Evolutionary conservation across 2,888 invertebrate species (phyloP), one percentile per base, ranked within the genome.

Genomic region (Clunio marinus): DNA sequence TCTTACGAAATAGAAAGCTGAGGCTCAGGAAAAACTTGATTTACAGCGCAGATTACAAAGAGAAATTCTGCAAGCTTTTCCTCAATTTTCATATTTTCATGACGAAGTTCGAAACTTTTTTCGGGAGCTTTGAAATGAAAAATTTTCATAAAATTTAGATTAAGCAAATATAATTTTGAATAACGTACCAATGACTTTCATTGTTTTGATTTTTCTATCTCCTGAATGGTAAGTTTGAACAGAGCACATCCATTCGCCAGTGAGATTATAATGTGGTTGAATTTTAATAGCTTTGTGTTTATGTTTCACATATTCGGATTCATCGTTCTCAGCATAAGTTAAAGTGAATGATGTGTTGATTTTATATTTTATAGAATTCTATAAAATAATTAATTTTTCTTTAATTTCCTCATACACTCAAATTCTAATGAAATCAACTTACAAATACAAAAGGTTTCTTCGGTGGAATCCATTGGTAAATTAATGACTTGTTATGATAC

Each of bases 381-480:
- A 57, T 57, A 4, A 17, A 57, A 57, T 7, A 35, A 35, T n/a
- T n/a, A n/a, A n/a, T n/a, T n/a, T n/a, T n/a, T n/a, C n/a, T n/a
- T n/a, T n/a, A n/a, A n/a, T n/a, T n/a, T n/a, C n/a, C 10, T 32
- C 32, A 32, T 32, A 10, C 8, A 46, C 46, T 46, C 46, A 57
- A 57, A 8, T 4, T 45, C 15, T 4, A n/a, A n/a, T n/a, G n/a
- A n/a, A 27, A 2, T n/a, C n/a, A 25, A 66, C 66, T 55, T 15
- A 67, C 66, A 32, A 68, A 68, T 1, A 35, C 27, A 27, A 25
- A 68, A 2, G 68, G 68, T 15, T 58, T 68, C 37, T 28, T n/a
- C 1, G 68, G 68, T 27, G 68, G 68, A 17, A 68, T 68, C 68
- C 68, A 68, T 20, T 68, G 68, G 41, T 58, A 68, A 58, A 68